Base-by-base conservation (phyloP, 2,888 invertebrate species). In the Dione juno region DNA sequence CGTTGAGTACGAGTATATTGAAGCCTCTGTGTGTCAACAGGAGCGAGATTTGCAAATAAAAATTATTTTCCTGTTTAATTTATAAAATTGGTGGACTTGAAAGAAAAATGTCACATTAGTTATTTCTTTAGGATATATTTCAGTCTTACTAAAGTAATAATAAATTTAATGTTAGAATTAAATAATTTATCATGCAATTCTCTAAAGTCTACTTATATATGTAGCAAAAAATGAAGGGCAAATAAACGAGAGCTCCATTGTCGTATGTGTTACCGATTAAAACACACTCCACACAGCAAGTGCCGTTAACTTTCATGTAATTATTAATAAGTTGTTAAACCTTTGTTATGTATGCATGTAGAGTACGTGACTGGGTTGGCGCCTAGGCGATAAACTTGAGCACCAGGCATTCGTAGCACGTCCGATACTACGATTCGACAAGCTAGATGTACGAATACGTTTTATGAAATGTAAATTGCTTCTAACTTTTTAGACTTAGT, bases 351-450 rank as follows among this genome's bases (percentile, higher is more conserved):
- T 77, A 78, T 72, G 28, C 28, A 28, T 28, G 68, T 74, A 69
- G 61, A 48, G 79, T 69, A 86, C 89, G 89, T 88, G 90, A 85
- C 81, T 77, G 69, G 78, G 75, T 79, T 81, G 77, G 80, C 80
- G 77, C 77, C 76, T 77, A 75, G 73, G 77, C 67, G 61, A 72
- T 77, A 75, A 74, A 73, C 66, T 67, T 53, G 73, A 69, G 71
- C 69, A 74, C 75, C 80, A 77, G 75, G 71, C 70, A 89, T 86
- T 85, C 88, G 66, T 58, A 74, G 77, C 89, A 90, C 90, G 90
- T 87, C 75, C 41, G 76, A 74, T 75, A 77, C 77, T 78, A 77
- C 76, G 74, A 80, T 79, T 77, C 74, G 80, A 86, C 85, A 86
- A 82, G 81, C 74, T 48, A 50, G 1, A 43, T 50, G 13, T 50